Percentiles rank a stretch among this genome's conserved stretches.
These are phyloP conservation scores for Heptranchias perlo DNA, from an alignment of 2,113 vertebrate genomes.

Conservation along the genomic window DNA sequence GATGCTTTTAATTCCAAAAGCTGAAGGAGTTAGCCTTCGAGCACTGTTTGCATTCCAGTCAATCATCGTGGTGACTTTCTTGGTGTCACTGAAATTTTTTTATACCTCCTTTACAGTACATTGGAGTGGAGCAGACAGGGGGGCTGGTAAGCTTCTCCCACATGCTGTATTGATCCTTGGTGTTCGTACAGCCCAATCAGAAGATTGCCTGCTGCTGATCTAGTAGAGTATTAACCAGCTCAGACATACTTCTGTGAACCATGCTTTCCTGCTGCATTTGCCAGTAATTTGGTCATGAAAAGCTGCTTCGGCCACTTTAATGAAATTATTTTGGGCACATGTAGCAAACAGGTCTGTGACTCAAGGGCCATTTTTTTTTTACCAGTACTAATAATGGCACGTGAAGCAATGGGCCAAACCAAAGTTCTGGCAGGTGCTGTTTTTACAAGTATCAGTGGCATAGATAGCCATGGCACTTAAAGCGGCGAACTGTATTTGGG, in stretches of 20 bases:
- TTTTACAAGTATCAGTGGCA: background rate
- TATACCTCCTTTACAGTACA: background rate
- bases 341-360: background rate
- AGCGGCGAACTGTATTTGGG: background rate
- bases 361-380: background rate
- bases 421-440: background rate
- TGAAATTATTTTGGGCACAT: background rate
- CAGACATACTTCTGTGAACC: background rate
- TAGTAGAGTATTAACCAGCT: background rate
- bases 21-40: background rate
- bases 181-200: background rate
- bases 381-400: background rate
- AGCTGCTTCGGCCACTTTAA: background rate
- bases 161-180: background rate
- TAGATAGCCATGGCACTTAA: background rate
- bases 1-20: background rate
- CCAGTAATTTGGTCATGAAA: background rate
- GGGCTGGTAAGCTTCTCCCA: background rate
- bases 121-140: background rate
- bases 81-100: background rate
- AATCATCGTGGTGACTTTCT: background rate
- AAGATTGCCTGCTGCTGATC: background rate
- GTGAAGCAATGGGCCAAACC: background rate
- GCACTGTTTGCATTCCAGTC: background rate
- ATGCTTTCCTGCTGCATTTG: background rate